Evolutionary conservation across 2,888 invertebrate species (phyloP), one percentile per base, ranked within the genome.

Genomic region (Tipula lateralis): DNA sequence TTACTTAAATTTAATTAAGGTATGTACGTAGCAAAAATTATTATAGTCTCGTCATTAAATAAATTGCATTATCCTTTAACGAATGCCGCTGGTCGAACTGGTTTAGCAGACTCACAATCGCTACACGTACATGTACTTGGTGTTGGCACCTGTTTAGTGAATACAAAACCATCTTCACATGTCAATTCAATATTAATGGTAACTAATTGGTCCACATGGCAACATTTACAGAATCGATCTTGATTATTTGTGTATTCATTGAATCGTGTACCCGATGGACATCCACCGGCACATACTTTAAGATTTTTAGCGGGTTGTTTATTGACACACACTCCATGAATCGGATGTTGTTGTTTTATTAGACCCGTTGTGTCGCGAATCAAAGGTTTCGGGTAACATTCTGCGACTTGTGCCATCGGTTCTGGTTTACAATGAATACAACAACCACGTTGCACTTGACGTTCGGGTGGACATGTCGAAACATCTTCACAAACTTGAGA

Each of bases 211-310:
- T 13, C 12, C 9, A 24, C 30, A n/a, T 30, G 29, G 16, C 82
- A 82, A 82, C 82, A 82, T 13, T 82, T 82, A 82, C 82, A 82
- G 32, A 30, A 30, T 13, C 16, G 30, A 30, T 30, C 32, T 30
- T 82, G 82, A 30, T 9, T 82, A n/a, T 30, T 30, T 30, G 82
- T 82, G n/a, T 13, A 6, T 30, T 82, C 32, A 87, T 94, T 94
- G 86, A 93, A 95, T n/a, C 91, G 89, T 0, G 95, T 94, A 19
- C 93, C 93, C 0, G 96, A 95, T 86, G 92, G 90, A 87, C 96
- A 96, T 13, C 90, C 88, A 0, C 96, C 96, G 84, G 91, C 91
- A 87, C 96, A 96, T 89, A 95, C 93, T 7, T 92, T 93, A 87
- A 96, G 92, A 4, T 92, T 93, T 3, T 87, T 86, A 19, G 96